A percentile compares a stretch with the other conserved stretches of the same genome.
Conservation (phyloP, 30 jellyfish, hydroid and myxozoan genomes). For the Turritopsis dohrnii region DNA sequence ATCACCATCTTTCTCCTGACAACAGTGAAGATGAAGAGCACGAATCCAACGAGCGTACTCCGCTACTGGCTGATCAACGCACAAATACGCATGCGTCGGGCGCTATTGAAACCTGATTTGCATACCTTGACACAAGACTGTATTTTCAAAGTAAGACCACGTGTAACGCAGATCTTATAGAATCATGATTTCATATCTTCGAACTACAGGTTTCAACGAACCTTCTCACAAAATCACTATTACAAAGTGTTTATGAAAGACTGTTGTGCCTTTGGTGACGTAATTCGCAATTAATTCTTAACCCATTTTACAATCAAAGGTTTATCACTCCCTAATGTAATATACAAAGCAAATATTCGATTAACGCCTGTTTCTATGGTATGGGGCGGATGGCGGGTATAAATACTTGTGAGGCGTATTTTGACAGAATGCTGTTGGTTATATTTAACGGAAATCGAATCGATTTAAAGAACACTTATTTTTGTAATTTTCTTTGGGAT, state of each 20-base stretch:
- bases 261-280: too few species aligned
- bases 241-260: too few species aligned
- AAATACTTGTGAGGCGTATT: not conserved
- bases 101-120: constrained; percentile 17
- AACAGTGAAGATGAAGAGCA: constrained; percentile 11
- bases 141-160: too few species aligned
- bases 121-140: too few species aligned
- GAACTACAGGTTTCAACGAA: too few species aligned
- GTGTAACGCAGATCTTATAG: too few species aligned
- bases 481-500: not conserved
- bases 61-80: constrained; percentile 13
- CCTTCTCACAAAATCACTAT: too few species aligned
- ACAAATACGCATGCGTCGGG: constrained; percentile 16
- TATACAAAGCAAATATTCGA: too few species aligned
- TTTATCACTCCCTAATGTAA: too few species aligned
- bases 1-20: not conserved
- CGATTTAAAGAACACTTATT: not conserved
- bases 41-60: constrained; percentile 36
- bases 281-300: not conserved
- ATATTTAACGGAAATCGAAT: not conserved
- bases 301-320: not conserved
- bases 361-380: too few species aligned
- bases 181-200: too few species aligned
- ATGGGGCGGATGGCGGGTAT: too few species aligned
- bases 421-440: not conserved